These are phyloP conservation scores for Diglossa brunneiventris DNA, from an alignment of 2,113 vertebrate genomes.

Conservation along the genomic window DNA sequence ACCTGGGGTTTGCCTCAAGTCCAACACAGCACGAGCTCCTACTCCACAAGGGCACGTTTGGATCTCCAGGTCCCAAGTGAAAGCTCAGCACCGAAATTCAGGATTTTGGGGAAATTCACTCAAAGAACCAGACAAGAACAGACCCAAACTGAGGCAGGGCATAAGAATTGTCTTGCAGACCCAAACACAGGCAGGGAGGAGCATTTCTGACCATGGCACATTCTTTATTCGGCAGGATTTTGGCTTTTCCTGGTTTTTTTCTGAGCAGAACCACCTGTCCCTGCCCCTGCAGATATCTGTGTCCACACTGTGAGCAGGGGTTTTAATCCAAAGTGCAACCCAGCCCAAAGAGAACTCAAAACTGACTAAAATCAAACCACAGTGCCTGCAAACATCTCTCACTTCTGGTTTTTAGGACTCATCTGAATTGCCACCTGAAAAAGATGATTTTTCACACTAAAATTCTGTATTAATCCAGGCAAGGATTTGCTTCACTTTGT, in stretches of 20 bases:
- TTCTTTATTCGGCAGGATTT: background rate
- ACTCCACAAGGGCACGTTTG: accelerated
- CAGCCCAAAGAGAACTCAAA: background rate
- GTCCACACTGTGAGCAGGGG: background rate
- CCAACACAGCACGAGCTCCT: background rate
- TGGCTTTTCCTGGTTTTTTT: background rate
- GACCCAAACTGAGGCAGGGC: accelerated
- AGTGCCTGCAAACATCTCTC: background rate
- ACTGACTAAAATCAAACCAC: background rate
- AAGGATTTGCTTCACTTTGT: background rate
- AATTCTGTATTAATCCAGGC: background rate
- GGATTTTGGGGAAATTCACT: background rate
- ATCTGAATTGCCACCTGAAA: background rate
- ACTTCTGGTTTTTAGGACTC: background rate
- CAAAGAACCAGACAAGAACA: background rate
- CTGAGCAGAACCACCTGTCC: background rate
- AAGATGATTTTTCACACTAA: background rate
- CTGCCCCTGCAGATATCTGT: background rate
- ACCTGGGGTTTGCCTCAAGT: background rate
- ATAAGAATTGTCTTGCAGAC: background rate
- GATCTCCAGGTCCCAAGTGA: accelerated
- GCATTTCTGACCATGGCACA: background rate
- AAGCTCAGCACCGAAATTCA: background rate
- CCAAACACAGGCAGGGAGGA: background rate
- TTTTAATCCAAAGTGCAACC: background rate